phyloP scores from a whole-genome alignment of 2,113 vertebrate genomes.

The Indri indri region DNA sequence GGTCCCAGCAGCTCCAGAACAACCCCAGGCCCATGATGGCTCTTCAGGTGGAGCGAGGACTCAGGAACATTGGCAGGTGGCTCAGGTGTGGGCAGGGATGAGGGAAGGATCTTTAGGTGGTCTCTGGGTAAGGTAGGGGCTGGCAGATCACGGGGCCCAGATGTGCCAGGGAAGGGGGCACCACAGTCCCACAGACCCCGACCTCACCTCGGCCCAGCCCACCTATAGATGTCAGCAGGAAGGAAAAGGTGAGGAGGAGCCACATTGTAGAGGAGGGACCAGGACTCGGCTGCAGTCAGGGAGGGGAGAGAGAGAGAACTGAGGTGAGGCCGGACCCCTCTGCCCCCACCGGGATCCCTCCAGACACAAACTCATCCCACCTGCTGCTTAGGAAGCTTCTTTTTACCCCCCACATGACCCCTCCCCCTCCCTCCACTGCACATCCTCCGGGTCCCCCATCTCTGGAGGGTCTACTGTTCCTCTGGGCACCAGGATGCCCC shows the following conservation, averaged over 20 bases:
- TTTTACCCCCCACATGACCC: no score
- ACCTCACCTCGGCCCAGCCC: not conserved
- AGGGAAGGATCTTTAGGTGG: rapidly evolving
- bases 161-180: not conserved
- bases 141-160: not conserved
- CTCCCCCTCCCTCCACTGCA: rapidly evolving
- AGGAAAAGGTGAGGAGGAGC: conserved; percentile 41
- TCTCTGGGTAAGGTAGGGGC: not conserved
- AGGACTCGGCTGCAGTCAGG: conserved; percentile 17
- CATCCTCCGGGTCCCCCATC: not conserved
- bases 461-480: not conserved
- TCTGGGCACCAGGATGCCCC: not conserved
- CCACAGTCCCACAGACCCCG: not conserved
- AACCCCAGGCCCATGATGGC: not conserved
- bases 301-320: not conserved
- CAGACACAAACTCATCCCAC: not conserved
- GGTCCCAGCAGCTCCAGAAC: not conserved
- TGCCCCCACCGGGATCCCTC: rapidly evolving
- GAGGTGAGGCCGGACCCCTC: not conserved
- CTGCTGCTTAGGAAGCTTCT: not conserved
- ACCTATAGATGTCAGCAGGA: conserved; percentile 64
- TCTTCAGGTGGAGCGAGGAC: not conserved
- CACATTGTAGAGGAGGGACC: conserved; percentile 26
- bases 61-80: not conserved
- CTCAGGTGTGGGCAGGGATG: not conserved